Evolutionary conservation across 2,888 invertebrate genomes (phyloP).

Genomic region (Catocala nupta): DNA sequence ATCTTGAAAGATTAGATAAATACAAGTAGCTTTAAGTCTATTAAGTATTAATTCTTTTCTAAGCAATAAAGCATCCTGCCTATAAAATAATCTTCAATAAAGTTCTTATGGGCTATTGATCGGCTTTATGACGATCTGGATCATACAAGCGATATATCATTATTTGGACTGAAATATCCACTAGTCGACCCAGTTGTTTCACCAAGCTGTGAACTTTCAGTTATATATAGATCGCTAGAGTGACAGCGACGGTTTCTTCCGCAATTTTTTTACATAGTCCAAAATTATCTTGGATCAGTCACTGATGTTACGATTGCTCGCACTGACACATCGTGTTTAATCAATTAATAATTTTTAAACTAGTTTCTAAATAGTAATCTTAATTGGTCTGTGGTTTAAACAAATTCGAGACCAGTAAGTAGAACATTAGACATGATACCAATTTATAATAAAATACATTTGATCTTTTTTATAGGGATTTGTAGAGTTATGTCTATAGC

Average conservation of each 20-base stretch:
- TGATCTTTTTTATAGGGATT: no score
- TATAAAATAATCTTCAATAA: constrained; percentile 3
- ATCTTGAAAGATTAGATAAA: not conserved
- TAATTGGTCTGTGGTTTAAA: no score
- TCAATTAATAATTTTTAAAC: no score
- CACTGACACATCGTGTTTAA: no score
- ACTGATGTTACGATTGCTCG: not conserved
- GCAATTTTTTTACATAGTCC: constrained; percentile 40
- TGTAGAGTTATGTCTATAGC: no score
- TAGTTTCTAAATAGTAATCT: no score
- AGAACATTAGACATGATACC: no score
- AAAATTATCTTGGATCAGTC: constrained; percentile 31
- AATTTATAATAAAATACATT: no score
- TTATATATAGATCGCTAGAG: constrained; percentile 62
- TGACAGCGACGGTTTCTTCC: constrained; percentile 58
- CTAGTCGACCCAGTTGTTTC: constrained; percentile 59
- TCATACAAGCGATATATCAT: constrained; percentile 46
- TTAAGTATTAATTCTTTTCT: not conserved
- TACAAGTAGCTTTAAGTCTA: no score
- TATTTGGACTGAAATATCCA: constrained; percentile 53
- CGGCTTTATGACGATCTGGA: constrained; percentile 38
- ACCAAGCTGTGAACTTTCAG: constrained; percentile 59
- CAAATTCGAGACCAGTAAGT: no score
- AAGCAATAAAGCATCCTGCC: not conserved
- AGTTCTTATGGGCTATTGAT: constrained; percentile 19